Evolutionary conservation across 1,140 invertebrate genomes (phyloP).

Genomic region (Heliconius nattereri): DNA sequence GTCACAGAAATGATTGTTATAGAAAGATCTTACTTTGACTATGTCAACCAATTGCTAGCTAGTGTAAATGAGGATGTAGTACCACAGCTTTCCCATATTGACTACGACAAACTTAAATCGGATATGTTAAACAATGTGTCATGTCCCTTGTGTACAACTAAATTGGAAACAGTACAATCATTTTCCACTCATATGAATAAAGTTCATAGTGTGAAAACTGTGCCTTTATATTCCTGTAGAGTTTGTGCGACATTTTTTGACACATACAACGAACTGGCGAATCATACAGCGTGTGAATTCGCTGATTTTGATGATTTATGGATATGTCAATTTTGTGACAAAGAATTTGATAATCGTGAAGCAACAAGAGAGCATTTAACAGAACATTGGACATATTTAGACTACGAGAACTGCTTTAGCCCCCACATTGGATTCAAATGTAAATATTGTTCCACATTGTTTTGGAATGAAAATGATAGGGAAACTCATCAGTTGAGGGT

Average conservation of each 20-base stretch:
- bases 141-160: slow-evolving; percentile 63
- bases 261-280: slow-evolving; percentile 59
- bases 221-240: slow-evolving; percentile 68
- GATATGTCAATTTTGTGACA: slow-evolving; percentile 79
- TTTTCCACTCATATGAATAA: slow-evolving; percentile 67
- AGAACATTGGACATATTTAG: slow-evolving; percentile 66
- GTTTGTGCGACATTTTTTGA: slow-evolving; percentile 72
- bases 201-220: slow-evolving; percentile 66
- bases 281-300: slow-evolving; percentile 61
- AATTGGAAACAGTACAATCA: slow-evolving; percentile 47
- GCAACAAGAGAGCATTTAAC: slow-evolving; percentile 64
- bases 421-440: slow-evolving; percentile 78
- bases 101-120: slow-evolving; percentile 52
- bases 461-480: slow-evolving; percentile 77
- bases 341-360: slow-evolving; percentile 72
- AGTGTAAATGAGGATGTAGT: slow-evolving; percentile 60
- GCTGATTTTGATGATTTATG: slow-evolving; percentile 73
- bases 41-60: slow-evolving; percentile 52
- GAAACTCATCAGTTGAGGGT: slow-evolving; percentile 67
- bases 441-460: slow-evolving; percentile 71
- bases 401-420: slow-evolving; percentile 75
- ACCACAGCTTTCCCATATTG: slow-evolving; percentile 57
- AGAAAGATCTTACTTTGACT: slow-evolving; percentile 69
- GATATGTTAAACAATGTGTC: slow-evolving; percentile 50
- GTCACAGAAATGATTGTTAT: slow-evolving; percentile 66